A percentile compares a stretch with the other conserved stretches of the same genome.
These are phyloP conservation scores for Mizuhopecten yessoensis DNA, from an alignment of 1,140 invertebrate genomes.

Conservation along the genomic window DNA sequence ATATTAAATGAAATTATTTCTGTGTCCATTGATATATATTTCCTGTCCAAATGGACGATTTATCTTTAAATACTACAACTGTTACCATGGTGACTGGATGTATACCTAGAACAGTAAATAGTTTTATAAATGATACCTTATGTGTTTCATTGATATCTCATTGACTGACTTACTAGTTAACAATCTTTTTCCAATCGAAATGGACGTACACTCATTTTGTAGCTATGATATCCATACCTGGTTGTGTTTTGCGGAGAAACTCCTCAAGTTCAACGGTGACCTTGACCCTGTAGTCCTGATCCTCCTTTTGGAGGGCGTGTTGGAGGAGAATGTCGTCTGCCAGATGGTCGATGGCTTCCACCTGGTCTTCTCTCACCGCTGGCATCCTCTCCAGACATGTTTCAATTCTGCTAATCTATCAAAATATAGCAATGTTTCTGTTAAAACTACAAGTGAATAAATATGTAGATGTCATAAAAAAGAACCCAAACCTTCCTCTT, in stretches of 20 bases:
- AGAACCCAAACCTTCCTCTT: too few relatives aligned
- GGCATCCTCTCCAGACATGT: slow-evolving; percentile 74
- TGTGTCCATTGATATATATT: too few relatives aligned
- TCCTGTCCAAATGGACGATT: too few relatives aligned
- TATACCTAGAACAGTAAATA: too few relatives aligned
- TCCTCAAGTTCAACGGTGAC: slow-evolving; percentile 64
- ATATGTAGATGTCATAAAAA: too few relatives aligned
- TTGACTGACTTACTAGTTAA: not conserved
- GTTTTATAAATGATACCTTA: too few relatives aligned
- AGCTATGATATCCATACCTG: not conserved
- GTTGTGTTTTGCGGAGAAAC: slow-evolving; percentile 45
- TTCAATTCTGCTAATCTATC: slow-evolving; percentile 70
- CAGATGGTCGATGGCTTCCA: slow-evolving; percentile 69
- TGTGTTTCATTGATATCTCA: not conserved
- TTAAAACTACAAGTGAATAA: too few relatives aligned
- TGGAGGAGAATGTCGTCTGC: slow-evolving; percentile 64
- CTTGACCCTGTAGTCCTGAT: slow-evolving; percentile 60
- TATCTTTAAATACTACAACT: too few relatives aligned
- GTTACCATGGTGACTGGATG: too few relatives aligned
- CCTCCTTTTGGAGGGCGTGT: slow-evolving; percentile 66
- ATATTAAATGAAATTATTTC: too few relatives aligned
- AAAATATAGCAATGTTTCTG: not conserved
- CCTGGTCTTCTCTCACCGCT: slow-evolving; percentile 66
- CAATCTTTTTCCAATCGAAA: too few relatives aligned
- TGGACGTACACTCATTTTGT: not conserved